Evolutionary conservation across 1,140 invertebrate species (phyloP), one percentile per base, ranked within the genome.

Genomic region (Carcinoscorpius rotundicauda): DNA sequence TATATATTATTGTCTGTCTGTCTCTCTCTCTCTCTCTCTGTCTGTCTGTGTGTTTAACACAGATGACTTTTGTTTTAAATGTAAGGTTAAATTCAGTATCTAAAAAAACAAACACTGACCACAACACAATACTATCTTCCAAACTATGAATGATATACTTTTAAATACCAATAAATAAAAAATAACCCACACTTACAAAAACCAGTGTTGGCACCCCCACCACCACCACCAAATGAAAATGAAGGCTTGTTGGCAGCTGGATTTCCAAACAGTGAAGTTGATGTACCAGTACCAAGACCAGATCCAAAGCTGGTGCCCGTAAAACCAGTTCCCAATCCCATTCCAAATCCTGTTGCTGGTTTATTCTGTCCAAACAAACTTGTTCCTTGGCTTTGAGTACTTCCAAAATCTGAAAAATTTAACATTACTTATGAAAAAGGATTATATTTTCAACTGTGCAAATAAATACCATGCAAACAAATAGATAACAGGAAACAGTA

Each of bases 191-290:
- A 63, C 63, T 59, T 67, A 67, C 66, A 64, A 53, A 67, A 67
- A 51, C 63, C 64, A 50, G 66, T 62, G 50, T 56, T 59, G 29
- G 29, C 2, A 29, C 29, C 29, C 29, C 29, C 29, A 58, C 71
- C 73, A 71, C 71, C 73, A 72, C 70, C 73, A 69, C 74, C 73
- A 64, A 76, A 71, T 8, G 71, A 69, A 49, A 70, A 69, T 6
- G 67, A 29, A 48, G 61, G 11, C 64, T 64, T 66, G 57, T 66
- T 69, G 10, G 70, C 59, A 11, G 65, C 67, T 52, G 72, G 53
- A 11, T 57, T 65, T 11, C 51, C 69, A 66, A 66, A 68, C 48
- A 65, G 66, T 58, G 53, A 51, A 9, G 64, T 69, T 49, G 70
- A 70, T 61, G 70, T 69, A 11, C 60, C 68, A 56, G 64, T 9